Base-by-base conservation (phyloP, 2,888 invertebrate genomes). In the Dexiosoma caninum region DNA sequence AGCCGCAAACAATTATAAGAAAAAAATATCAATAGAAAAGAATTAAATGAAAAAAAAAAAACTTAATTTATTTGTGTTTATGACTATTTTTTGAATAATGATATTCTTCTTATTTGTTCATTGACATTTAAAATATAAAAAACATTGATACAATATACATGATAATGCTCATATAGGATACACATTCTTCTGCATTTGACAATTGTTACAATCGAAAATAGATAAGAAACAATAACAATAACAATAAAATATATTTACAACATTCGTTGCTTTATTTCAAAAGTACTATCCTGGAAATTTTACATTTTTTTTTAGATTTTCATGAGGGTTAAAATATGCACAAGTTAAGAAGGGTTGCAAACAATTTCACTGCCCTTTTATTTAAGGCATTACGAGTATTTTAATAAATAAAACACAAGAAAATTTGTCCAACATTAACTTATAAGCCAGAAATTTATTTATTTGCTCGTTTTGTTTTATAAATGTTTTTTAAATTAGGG, bases 391-490 rank as follows among this genome's bases (percentile, higher is more conserved):
- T 21, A 12, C 2, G 9, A 19, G 23, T 0, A 23, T n/a, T n/a
- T n/a, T n/a, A n/a, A n/a, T 4, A 1, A 49, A 49, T 10, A 23
- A 46, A 21, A 10, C 5, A 10, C 3, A 6, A 19, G 27, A 55
- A 19, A 16, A 44, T 44, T 23, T 40, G 30, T 16, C 21, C 30
- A 27, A 40, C 14, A 59, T 51, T 67, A 37, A 46, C 55, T 64
- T 57, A 55, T 46, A 64, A 46, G 46, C n/a, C 32, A 74, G n/a
- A 66, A 57, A 23, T 74, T 35, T 32, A 35, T 74, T 44, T 51
- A 23, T 42, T 55, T 27, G 35, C 8, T 9, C 4, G 19, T 74
- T 66, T 16, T 46, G 16, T 57, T 27, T 55, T 37, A 46, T 75
- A 42, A 59, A 59, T 51, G 42, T 16, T 53, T 75, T n/a, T 75